These are phyloP conservation scores for Clitarchus hookeri DNA, from an alignment of 2,888 invertebrate genomes.

Conservation along the genomic window DNA sequence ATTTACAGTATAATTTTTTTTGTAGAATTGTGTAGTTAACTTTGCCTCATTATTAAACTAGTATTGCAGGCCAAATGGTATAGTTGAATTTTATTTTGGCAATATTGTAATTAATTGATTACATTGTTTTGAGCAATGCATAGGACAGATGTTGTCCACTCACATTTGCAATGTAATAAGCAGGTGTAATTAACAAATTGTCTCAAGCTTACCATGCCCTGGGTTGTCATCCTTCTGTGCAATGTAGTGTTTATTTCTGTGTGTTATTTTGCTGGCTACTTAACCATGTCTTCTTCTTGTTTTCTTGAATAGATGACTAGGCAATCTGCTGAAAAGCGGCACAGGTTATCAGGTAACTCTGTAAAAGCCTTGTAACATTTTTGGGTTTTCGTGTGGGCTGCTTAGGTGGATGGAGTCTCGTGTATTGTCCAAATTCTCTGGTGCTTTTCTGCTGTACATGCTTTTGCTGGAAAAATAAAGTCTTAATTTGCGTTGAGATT, in stretches of 20 bases:
- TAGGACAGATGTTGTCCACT: neutral
- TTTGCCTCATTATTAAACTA: no score
- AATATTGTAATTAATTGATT: neutral
- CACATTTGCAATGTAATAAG: neutral
- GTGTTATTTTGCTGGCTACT: slow-evolving; percentile 25
- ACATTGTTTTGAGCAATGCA: neutral
- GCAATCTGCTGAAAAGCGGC: slow-evolving; percentile 54
- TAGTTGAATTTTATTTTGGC: no score
- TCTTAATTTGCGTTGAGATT: no score
- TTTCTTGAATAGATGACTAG: slow-evolving; percentile 54
- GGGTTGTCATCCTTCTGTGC: neutral
- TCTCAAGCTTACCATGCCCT: neutral
- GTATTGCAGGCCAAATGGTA: no score
- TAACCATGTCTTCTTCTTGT: slow-evolving; percentile 35
- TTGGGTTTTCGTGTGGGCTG: neutral
- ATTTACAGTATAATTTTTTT: no score
- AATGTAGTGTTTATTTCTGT: slow-evolving; percentile 25
- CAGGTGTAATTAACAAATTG: neutral
- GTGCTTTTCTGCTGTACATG: neutral
- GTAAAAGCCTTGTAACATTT: slow-evolving; percentile 5
- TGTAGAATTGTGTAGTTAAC: no score
- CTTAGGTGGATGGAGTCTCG: neutral
- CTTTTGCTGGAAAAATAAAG: neutral
- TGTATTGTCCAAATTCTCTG: neutral
- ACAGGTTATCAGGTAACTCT: slow-evolving; percentile 54